Base-by-base conservation (phyloP, 2,113 vertebrate species). In the Cebidichthys violaceus region DNA sequence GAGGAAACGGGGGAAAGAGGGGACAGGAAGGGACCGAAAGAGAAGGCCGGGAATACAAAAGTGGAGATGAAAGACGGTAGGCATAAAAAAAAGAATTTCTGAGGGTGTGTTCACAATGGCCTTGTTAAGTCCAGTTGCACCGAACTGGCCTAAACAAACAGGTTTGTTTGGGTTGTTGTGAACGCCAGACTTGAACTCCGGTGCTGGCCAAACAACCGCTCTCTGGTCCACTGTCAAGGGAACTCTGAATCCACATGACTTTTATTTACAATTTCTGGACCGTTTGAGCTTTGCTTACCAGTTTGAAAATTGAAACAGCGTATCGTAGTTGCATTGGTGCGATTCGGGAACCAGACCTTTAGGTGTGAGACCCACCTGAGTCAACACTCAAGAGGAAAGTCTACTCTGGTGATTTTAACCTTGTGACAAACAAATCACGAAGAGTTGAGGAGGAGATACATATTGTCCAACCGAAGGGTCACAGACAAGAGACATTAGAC, bases 361-460 rank as follows among this genome's bases (percentile, higher is more conserved):
- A 31, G 27, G 27, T 60, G 57, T 60, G 57, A 31, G 27, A 13
- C 55, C 27, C 2, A 14, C 55, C 22, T 15, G 55, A 29, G 45
- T 67, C 52, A 76, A 59, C 67, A 67, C 52, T 80, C n/a, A 9
- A 67, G 20, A 67, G 54, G 54, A 47, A 60, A 68, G 52, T 57
- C 15, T 57, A 10, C 37, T 33, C 31, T 68, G 17, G 22, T 67
- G 66, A 41, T 67, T 54, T 43, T 24, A 47, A 82, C 65, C 52
- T 67, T 43, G 22, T 27, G 13, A 55, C 61, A 20, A 73, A 77
- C 57, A 64, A 55, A 57, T 57, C n/a, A 18, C 1, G 13, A 24
- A 11, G 20, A 74, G 52, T 9, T 54, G 75, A 81, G 9, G 57
- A 75, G 35, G 43, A 37, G 41, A 67, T 37, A 29, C 2, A 2